Conservation (phyloP, 2,113 vertebrate species). For the Erythrolamprus reginae region DNA sequence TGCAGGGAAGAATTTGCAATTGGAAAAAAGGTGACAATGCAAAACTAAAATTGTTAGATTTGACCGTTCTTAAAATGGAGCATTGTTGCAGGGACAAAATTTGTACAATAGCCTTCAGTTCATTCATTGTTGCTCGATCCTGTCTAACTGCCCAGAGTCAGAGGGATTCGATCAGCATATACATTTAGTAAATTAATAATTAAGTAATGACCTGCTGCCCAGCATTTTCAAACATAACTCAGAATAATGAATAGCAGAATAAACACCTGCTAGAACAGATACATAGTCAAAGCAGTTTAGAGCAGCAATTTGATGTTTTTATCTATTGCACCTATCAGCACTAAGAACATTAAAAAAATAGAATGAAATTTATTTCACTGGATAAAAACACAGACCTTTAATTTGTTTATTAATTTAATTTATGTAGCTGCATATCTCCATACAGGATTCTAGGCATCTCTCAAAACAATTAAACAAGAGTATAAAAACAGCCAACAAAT, state of each 20-base stretch:
- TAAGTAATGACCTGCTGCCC: not conserved
- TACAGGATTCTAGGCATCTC: not conserved
- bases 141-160: not conserved
- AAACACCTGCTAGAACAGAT: not conserved
- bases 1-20: not conserved
- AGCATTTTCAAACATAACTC: not conserved
- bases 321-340: not conserved
- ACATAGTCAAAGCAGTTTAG: not conserved
- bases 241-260: not conserved
- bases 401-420: not conserved
- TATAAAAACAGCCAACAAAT: not conserved
- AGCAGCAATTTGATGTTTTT: not conserved
- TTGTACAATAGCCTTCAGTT: not conserved
- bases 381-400: conserved; percentile 13
- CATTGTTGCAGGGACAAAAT: not conserved
- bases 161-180: not conserved
- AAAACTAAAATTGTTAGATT: not conserved
- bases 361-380: not conserved
- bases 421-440: not conserved
- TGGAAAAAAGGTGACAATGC: not conserved
- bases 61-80: not conserved
- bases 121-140: not conserved
- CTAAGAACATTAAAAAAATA: not conserved
- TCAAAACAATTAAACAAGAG: not conserved
- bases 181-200: not conserved